Conservation (phyloP, 2,888 invertebrate species). For the Monopis laevigella region DNA sequence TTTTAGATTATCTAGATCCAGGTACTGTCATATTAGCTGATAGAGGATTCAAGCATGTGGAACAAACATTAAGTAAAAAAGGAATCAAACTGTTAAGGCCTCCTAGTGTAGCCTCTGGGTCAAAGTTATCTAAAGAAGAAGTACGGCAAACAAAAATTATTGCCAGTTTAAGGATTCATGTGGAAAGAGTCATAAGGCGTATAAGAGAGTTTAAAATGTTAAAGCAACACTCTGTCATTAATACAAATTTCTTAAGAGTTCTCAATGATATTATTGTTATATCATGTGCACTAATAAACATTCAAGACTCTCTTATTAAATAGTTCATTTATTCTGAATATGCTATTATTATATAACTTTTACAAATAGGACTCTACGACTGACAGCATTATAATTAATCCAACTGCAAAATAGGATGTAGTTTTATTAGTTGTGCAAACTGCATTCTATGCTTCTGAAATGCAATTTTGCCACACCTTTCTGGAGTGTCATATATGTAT, state of each 20-base stretch:
- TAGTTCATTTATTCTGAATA: not conserved
- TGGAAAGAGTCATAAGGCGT: slow-evolving; percentile 20
- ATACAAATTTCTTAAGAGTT: slow-evolving; percentile 8
- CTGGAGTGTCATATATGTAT: not conserved
- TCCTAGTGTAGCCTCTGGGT: slow-evolving; percentile 18
- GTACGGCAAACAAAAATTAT: slow-evolving; percentile 20
- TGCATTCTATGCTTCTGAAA: not conserved
- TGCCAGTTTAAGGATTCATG: slow-evolving; percentile 21
- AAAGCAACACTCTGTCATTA: slow-evolving; percentile 14
- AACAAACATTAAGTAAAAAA: slow-evolving; percentile 14
- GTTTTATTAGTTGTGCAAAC: not conserved
- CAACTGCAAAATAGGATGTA: too few relatives aligned
- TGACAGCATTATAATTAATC: too few relatives aligned
- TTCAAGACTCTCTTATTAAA: slow-evolving; percentile 14
- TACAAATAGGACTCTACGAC: too few relatives aligned
- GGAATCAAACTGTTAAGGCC: slow-evolving; percentile 17
- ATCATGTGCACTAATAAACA: slow-evolving; percentile 13
- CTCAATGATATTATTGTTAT: slow-evolving; percentile 13
- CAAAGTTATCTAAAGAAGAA: slow-evolving; percentile 18
- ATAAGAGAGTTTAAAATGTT: slow-evolving; percentile 21
- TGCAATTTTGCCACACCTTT: not conserved
- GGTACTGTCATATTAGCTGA: slow-evolving; percentile 20
- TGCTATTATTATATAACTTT: not conserved
- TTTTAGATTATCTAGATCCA: slow-evolving; percentile 17
- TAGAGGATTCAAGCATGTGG: slow-evolving; percentile 23